phyloP scores from a whole-genome alignment of 2,797 vertebrate genomes.

The Crocodylus rhombifer region DNA sequence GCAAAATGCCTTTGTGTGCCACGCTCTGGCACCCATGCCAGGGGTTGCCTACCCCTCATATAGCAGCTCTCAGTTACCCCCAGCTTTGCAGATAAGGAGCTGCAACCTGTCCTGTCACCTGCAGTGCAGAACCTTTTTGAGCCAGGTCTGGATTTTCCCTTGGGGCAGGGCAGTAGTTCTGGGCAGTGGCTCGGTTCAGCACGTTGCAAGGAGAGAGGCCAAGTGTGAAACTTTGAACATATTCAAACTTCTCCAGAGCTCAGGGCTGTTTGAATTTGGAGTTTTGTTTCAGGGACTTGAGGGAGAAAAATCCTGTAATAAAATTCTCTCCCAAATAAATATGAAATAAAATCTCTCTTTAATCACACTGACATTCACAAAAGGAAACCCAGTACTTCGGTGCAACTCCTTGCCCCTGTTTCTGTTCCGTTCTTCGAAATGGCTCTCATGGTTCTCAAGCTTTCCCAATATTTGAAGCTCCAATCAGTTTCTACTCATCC shows the following conservation, averaged over 20 bases:
- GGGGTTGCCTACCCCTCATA: too few relatives aligned
- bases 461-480: not conserved
- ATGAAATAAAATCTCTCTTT: not conserved
- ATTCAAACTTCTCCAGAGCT: not conserved
- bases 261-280: not conserved
- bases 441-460: not conserved
- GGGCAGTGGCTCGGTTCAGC: not conserved
- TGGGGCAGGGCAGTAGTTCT: not conserved
- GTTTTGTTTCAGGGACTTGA: not conserved
- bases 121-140: not conserved
- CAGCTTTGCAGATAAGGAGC: not conserved
- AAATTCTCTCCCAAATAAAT: too few relatives aligned
- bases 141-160: not conserved
- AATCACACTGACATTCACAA: conserved; percentile 1
- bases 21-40: too few relatives aligned
- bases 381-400: not conserved
- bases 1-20: too few relatives aligned
- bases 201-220: not conserved
- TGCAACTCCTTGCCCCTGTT: not conserved
- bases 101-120: not conserved
- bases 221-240: not conserved
- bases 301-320: not conserved
- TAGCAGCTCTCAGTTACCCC: not conserved
- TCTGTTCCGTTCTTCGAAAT: not conserved
- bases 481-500: not conserved